phyloP scores from a whole-genome alignment of 2,113 vertebrate species.

The Chelonoidis abingdonii region DNA sequence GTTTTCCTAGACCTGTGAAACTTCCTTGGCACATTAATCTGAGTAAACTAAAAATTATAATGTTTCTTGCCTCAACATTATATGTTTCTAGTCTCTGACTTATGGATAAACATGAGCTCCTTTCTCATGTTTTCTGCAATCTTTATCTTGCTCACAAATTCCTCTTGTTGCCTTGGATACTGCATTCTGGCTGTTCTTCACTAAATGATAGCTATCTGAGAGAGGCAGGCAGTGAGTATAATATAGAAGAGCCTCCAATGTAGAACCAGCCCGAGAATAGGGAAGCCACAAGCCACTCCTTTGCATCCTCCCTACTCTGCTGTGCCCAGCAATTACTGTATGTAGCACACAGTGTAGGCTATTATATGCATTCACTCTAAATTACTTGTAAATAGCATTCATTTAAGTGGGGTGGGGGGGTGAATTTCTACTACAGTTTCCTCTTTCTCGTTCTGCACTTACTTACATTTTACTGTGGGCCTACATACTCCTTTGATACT shows the following conservation, averaged over 20 bases:
- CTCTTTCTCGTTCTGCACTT: background rate
- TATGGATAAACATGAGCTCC: background rate
- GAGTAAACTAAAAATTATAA: background rate
- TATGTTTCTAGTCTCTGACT: background rate
- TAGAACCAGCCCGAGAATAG: background rate
- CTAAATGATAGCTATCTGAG: background rate
- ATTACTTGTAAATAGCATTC: background rate
- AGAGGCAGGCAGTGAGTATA: background rate
- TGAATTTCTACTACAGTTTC: background rate
- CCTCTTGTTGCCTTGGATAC: background rate
- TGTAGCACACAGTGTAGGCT: background rate
- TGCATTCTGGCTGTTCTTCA: background rate
- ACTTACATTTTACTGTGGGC: background rate
- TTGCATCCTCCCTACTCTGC: background rate
- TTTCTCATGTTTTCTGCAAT: background rate
- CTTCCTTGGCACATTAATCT: background rate
- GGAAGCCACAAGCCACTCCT: background rate
- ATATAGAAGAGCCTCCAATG: background rate
- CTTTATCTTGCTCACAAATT: background rate
- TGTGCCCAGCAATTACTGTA: background rate
- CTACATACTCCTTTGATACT: background rate
- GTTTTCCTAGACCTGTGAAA: background rate
- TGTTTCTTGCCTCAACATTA: background rate
- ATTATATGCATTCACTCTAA: background rate
- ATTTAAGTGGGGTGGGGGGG: background rate